Conservation (phyloP, 2,113 vertebrate genomes). For the Murina feae region DNA sequence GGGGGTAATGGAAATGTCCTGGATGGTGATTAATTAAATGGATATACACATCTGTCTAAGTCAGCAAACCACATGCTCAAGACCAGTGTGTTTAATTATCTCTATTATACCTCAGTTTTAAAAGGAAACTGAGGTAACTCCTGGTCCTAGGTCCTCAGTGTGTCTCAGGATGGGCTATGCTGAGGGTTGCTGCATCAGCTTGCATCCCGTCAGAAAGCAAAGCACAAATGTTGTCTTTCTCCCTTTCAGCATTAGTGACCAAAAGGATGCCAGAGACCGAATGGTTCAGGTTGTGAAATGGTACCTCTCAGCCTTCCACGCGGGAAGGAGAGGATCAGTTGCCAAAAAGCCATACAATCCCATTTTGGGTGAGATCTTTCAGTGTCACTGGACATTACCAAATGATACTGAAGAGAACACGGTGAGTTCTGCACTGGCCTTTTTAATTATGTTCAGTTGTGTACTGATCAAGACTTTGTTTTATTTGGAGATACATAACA, state of each 20-base stretch:
- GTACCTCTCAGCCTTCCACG: slow-evolving; percentile 99
- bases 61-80: background rate
- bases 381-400: slow-evolving; percentile 95
- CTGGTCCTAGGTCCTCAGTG: background rate
- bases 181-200: background rate
- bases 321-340: slow-evolving; percentile 98
- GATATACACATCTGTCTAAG: background rate
- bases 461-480: background rate
- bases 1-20: background rate
- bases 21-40: background rate
- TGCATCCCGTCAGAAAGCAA: background rate
- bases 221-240: slow-evolving; percentile 20
- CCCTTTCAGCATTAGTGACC: slow-evolving; percentile 90
- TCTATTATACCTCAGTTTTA: background rate
- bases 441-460: background rate
- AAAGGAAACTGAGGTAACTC: background rate
- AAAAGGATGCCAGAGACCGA: slow-evolving; percentile 91
- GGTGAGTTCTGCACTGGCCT: slow-evolving; percentile 74
- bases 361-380: slow-evolving; percentile 96
- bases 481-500: background rate
- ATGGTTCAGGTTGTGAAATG: slow-evolving; percentile 97
- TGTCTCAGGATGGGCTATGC: background rate
- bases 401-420: slow-evolving; percentile 86
- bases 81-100: background rate
- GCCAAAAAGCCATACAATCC: slow-evolving; percentile 99